Evolutionary conservation across 2,797 vertebrate species (phyloP).

Genomic region (Spea hammondii): DNA sequence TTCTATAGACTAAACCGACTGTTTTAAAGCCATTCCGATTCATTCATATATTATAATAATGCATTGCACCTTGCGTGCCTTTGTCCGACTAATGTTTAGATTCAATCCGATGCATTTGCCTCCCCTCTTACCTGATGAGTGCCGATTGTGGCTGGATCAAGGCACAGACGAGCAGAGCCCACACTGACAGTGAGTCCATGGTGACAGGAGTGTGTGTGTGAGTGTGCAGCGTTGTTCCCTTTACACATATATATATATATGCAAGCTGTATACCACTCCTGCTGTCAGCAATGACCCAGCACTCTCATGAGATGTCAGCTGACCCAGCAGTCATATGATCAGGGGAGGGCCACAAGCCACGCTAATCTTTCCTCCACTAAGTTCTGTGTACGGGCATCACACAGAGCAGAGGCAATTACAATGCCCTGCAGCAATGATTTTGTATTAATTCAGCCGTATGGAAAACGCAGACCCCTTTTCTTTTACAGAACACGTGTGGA

Average conservation of each 20-base stretch:
- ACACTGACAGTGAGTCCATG: neutral
- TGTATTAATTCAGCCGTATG: neutral
- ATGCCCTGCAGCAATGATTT: neutral
- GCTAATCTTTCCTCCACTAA: neutral
- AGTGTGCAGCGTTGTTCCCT: neutral
- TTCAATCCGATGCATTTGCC: too few species aligned
- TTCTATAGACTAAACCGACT: too few species aligned
- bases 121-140: slow-evolving; percentile 23
- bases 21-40: too few species aligned
- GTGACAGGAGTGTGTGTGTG: neutral
- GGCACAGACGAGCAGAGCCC: neutral
- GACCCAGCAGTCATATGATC: slow-evolving; percentile 32
- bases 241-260: slow-evolving; percentile 9
- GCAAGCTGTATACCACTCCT: neutral
- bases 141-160: neutral
- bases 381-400: neutral
- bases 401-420: neutral
- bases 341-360: slow-evolving; percentile 2
- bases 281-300: slow-evolving; percentile 44
- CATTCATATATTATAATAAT: too few species aligned
- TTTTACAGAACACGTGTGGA: too few species aligned
- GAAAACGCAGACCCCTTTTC: too few species aligned
- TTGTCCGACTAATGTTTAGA: too few species aligned
- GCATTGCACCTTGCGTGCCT: too few species aligned
- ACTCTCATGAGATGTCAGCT: slow-evolving; percentile 37